Evolutionary conservation across 2,888 invertebrate species (phyloP).

Genomic region (Uloborus plumipes): DNA sequence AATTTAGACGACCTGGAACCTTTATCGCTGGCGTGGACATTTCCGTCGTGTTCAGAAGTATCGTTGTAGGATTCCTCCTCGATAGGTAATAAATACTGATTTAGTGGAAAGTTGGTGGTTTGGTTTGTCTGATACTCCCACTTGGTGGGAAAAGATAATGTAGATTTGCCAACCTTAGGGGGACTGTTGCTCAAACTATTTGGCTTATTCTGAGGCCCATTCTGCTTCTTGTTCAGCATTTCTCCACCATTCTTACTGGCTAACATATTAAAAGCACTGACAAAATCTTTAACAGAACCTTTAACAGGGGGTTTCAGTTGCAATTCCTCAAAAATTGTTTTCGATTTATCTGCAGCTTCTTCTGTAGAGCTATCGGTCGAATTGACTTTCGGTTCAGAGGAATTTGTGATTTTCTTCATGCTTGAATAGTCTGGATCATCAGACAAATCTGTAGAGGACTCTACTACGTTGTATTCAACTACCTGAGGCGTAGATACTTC

Average conservation of each 20-base stretch:
- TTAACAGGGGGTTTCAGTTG: slow-evolving; percentile 44
- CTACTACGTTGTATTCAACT: slow-evolving; percentile 42
- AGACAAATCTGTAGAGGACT: slow-evolving; percentile 50
- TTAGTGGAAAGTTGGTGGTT: slow-evolving; percentile 12
- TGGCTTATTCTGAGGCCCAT: background rate
- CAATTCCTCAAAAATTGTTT: slow-evolving; percentile 53
- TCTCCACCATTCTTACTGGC: slow-evolving; percentile 22
- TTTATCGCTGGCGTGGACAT: slow-evolving; percentile 15
- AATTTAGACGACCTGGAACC: background rate
- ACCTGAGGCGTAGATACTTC: slow-evolving; percentile 38
- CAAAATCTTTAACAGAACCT: slow-evolving; percentile 56
- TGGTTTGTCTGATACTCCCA: slow-evolving; percentile 53
- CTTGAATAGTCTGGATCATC: slow-evolving; percentile 18
- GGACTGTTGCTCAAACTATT: background rate
- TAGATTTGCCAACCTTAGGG: background rate
- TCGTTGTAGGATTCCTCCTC: slow-evolving; percentile 52
- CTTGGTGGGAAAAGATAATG: slow-evolving; percentile 51
- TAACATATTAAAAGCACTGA: slow-evolving; percentile 54
- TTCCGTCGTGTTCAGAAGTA: slow-evolving; percentile 43
- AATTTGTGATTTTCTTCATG: slow-evolving; percentile 22
- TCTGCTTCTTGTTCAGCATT: background rate
- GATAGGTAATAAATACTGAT: slow-evolving; percentile 38
- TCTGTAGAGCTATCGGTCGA: slow-evolving; percentile 29
- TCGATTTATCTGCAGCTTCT: slow-evolving; percentile 34
- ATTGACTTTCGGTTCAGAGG: slow-evolving; percentile 21